Base-by-base conservation (phyloP, 2,888 invertebrate species). In the Auanema freiburgensis region DNA sequence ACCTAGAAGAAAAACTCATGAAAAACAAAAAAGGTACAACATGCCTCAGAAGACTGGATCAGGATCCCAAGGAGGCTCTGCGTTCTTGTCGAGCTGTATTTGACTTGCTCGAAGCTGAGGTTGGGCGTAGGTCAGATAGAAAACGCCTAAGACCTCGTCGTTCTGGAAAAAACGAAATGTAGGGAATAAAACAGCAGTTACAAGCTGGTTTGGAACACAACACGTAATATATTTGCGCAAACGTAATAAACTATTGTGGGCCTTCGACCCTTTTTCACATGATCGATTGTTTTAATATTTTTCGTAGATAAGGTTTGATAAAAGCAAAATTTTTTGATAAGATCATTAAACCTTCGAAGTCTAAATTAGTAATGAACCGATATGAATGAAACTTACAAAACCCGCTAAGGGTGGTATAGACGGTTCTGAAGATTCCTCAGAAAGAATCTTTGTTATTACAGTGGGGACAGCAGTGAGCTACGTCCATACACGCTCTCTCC, bases 11-110 rank as follows among this genome's bases (percentile, higher is more conserved):
- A 21, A 52, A 21, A 18, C 5, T 21, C 6, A 52, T 52, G 4
- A 23, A n/a, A 21, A 4, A 52, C 2, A 16, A 8, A 4, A 18
- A 18, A 23, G 16, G 3, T 3, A 18, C 4, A 52, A 52, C 18
- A 52, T 4, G 5, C 23, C 18, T 42, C 10, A 59, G 40, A 43
- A 14, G 16, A 55, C 66, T 69, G 76, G 76, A 74, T 76, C 76
- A 8, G 76, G 76, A 68, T 76, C 76, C 74, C 74, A 76, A 62
- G 76, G 76, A 25, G 76, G 76, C 58, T 76, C 76, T 49, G 74
- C 74, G 74, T 76, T 76, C 66, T 72, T 72, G 72, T 76, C 74
- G 61, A 72, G 68, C 43, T 72, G 72, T 55, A 70, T 51, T 58
- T 68, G 70, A 55, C 66, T 68, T 23, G 72, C 66, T 53, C 70